phyloP scores from a whole-genome alignment of 2,797 vertebrate genomes.

The Myotis myotis region DNA sequence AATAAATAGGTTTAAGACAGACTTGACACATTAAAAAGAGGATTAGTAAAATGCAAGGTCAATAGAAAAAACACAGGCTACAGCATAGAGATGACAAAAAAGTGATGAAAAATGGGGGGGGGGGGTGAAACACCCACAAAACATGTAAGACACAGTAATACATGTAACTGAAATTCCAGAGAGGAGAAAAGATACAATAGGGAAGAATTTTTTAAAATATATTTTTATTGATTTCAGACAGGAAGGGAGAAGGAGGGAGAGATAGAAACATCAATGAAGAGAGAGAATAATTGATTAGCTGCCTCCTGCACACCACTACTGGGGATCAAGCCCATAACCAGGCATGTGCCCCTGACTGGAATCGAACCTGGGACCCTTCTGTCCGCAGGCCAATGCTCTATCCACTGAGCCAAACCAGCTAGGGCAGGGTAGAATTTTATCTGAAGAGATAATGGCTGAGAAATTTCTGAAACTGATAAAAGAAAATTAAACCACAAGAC shows the following conservation, averaged over 20 bases:
- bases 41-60: background rate
- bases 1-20: background rate
- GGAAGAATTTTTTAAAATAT: background rate
- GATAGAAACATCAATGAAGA: no score
- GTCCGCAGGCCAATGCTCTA: no score
- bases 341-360: no score
- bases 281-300: no score
- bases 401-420: no score
- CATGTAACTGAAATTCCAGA: background rate
- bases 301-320: no score
- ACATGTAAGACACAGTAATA: background rate
- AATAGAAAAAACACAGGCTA: background rate
- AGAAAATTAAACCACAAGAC: background rate
- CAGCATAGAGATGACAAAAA: background rate
- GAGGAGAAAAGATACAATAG: background rate
- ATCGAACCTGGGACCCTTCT: no score
- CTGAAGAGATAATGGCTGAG: background rate
- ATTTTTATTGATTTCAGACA: background rate
- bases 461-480: slow-evolving; percentile 18
- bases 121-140: background rate
- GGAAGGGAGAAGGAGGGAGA: background rate
- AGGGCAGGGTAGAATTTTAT: background rate
- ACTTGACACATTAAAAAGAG: background rate
- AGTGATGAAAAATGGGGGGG: background rate
- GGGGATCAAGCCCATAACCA: no score